These are phyloP conservation scores for Notoglanidium macrostoma DNA, from an alignment of 2,797 vertebrate species.

Conservation along the genomic window DNA sequence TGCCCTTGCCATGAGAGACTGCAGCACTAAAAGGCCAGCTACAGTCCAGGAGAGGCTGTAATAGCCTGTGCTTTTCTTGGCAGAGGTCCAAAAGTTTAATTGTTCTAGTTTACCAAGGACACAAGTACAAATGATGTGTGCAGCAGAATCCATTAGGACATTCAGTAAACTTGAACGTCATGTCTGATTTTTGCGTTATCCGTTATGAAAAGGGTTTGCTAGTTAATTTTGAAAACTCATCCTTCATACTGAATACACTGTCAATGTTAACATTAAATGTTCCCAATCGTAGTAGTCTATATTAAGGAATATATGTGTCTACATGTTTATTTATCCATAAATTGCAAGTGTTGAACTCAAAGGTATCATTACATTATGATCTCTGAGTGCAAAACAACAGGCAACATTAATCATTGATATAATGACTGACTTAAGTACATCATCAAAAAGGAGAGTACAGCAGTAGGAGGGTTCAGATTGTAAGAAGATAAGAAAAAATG, in stretches of 20 bases:
- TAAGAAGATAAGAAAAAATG: conserved; percentile 34
- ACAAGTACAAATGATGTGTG: conserved; percentile 44
- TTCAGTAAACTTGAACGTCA: conserved; percentile 25
- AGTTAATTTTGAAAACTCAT: neutral
- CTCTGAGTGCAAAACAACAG: conserved; percentile 23
- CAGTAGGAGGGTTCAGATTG: conserved; percentile 15
- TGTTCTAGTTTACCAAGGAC: conserved; percentile 52
- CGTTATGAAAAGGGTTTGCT: neutral
- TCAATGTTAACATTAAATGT: neutral
- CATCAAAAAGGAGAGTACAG: conserved; percentile 11
- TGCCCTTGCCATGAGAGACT: conserved; percentile 58
- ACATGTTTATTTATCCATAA: neutral
- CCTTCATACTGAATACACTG: neutral
- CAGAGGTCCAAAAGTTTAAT: conserved; percentile 51
- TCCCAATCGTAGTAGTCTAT: neutral
- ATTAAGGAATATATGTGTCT: neutral
- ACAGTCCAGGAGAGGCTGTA: conserved; percentile 45
- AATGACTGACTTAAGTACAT: conserved; percentile 18
- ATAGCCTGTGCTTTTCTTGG: conserved; percentile 55
- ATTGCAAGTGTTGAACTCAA: neutral
- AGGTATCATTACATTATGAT: conserved; percentile 9
- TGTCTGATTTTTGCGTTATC: neutral
- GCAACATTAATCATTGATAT: conserved; percentile 33
- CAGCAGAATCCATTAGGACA: conserved; percentile 43
- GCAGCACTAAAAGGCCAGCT: conserved; percentile 55